Evolutionary conservation across 2,113 vertebrate species (phyloP).

Genomic region (Martes martes): DNA sequence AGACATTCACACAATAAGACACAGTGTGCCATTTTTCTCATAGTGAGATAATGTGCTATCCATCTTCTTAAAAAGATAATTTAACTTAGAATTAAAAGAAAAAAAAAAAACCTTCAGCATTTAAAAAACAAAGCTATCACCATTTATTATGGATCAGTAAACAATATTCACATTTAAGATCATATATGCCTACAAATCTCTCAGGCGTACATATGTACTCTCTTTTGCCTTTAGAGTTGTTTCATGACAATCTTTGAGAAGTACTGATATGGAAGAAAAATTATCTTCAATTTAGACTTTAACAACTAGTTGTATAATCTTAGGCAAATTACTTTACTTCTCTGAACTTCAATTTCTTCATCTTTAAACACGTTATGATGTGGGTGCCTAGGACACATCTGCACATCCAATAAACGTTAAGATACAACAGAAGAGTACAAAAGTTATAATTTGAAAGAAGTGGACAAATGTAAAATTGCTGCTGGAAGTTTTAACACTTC

Average conservation of each 20-base stretch:
- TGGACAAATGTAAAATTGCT: background rate
- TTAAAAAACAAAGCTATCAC: slow-evolving; percentile 9
- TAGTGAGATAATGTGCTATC: background rate
- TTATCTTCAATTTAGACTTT: slow-evolving; percentile 28
- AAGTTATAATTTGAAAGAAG: background rate
- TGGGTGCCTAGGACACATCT: background rate
- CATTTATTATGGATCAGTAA: background rate
- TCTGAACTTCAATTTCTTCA: background rate
- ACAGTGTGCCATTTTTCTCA: background rate
- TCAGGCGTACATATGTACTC: background rate
- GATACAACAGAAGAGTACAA: background rate
- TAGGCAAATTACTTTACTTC: background rate
- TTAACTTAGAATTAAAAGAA: slow-evolving; percentile 16
- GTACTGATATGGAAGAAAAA: background rate
- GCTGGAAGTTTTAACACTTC: background rate
- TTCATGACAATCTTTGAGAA: background rate
- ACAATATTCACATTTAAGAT: background rate
- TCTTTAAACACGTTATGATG: background rate
- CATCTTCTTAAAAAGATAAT: background rate
- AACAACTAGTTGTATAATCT: background rate
- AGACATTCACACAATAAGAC: background rate
- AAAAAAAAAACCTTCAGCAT: background rate
- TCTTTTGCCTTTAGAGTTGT: background rate
- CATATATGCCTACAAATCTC: background rate
- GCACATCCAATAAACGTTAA: background rate